Percentiles rank a stretch among this genome's conserved stretches.
These are phyloP conservation scores for Megaustenia siamemsis DNA, from an alignment of 2,888 invertebrate genomes.

Conservation along the genomic window DNA sequence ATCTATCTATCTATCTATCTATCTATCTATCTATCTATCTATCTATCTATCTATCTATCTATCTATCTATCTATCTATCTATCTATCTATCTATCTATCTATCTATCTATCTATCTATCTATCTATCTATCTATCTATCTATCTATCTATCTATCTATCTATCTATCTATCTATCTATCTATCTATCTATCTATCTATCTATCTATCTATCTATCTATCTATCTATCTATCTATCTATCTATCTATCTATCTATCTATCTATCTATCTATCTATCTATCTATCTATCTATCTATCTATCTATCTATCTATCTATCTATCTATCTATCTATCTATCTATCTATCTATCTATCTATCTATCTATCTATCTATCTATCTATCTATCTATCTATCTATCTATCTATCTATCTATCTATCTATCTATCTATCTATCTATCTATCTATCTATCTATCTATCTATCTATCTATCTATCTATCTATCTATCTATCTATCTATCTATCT, in stretches of 20 bases:
- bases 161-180: slow-evolving; percentile 15
- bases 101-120: slow-evolving; percentile 15
- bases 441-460: too few species aligned
- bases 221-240: slow-evolving; percentile 15
- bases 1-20: slow-evolving; percentile 15
- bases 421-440: too few species aligned
- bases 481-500: too few species aligned
- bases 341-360: too few species aligned
- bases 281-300: too few species aligned
- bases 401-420: too few species aligned
- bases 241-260: not conserved
- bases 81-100: slow-evolving; percentile 12
- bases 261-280: too few species aligned
- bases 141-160: slow-evolving; percentile 15
- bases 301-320: too few species aligned
- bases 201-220: slow-evolving; percentile 15
- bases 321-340: too few species aligned
- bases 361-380: too few species aligned
- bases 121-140: slow-evolving; percentile 15
- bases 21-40: slow-evolving; percentile 15
- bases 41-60: slow-evolving; percentile 15
- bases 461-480: too few species aligned
- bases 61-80: slow-evolving; percentile 15
- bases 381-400: too few species aligned
- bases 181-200: slow-evolving; percentile 15